Evolutionary conservation across 2,797 vertebrate genomes (phyloP), one percentile per base, ranked within the genome.

Genomic region (Falco naumanni): DNA sequence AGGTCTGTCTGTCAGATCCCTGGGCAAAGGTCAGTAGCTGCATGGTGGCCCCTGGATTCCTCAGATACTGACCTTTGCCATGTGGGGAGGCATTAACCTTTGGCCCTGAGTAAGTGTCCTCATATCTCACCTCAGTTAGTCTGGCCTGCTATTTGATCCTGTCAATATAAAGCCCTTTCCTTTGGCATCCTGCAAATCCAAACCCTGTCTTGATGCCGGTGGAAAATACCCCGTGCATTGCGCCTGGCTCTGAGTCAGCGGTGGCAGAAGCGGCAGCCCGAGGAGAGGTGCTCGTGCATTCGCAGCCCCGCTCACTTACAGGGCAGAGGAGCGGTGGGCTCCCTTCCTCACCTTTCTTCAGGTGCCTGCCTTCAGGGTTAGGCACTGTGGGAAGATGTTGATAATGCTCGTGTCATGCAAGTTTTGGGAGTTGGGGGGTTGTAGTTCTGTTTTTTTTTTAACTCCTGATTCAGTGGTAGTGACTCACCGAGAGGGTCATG

Each of bases 41-140:
- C 78, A 59, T 5, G 5, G 83, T 77, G 61, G 86, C 90, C 90
- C 54, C 94, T 48, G 75, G 86, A 93, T 93, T 94, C 71, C 61
- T 64, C 21, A 34, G 68, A 93, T 93, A 89, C 37, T 0, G 0
- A 33, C 54, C 53, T n/a, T 71, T 20, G 57, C 92, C 90, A 87
- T 85, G 88, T 53, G 86, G 77, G 54, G 12, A 80, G 53, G 41
- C 33, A 59, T 88, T 80, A 95, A 91, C 85, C 92, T 96, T 95
- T 68, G 93, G 83, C 75, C 88, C 69, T 15, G 60, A 68, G 75
- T 93, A 65, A 85, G 90, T 31, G 64, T 87, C 84, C 75, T 96
- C 60, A 1, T 71, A 41, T 41, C 91, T 95, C 88, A 85, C 81
- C 83, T 87, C 68, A 51, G 45, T 74, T 92, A 68, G 33, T 88